phyloP scores from a whole-genome alignment of 1,140 invertebrate species.

The Drosophila baimaii region DNA sequence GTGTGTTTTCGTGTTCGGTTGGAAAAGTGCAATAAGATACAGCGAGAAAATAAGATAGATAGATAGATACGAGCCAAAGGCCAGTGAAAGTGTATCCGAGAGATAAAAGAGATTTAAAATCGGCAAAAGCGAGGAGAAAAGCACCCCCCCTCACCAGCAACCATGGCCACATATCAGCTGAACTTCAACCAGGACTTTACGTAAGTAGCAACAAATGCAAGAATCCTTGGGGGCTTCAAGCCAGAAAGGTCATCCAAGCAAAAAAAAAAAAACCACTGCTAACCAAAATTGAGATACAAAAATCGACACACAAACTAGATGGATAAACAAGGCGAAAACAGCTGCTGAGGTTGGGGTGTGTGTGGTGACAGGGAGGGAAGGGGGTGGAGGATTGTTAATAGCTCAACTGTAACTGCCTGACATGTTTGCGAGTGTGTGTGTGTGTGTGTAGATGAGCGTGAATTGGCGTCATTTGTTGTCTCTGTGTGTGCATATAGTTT shows the following conservation, averaged over 20 bases:
- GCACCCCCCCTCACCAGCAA: conserved; percentile 28
- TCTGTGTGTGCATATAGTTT: conserved; percentile 50
- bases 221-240: conserved; percentile 57
- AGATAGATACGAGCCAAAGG: conserved; percentile 4
- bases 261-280: conserved; percentile 49
- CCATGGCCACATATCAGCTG: conserved; percentile 78
- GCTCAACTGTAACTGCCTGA: conserved; percentile 43
- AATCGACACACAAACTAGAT: conserved; percentile 59
- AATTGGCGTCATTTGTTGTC: conserved; percentile 48
- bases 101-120: conserved; percentile 38
- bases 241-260: conserved; percentile 65
- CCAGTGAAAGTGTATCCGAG: conserved; percentile 67
- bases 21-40: conserved; percentile 34
- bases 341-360: conserved; percentile 37
- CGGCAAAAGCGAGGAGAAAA: conserved; percentile 34
- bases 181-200: conserved; percentile 84
- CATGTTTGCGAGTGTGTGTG: conserved; percentile 5
- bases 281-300: conserved; percentile 64
- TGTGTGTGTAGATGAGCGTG: conserved; percentile 50
- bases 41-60: conserved; percentile 3
- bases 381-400: conserved; percentile 38
- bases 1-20: conserved; percentile 17
- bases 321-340: conserved; percentile 69
- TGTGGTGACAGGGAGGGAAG: conserved; percentile 11
- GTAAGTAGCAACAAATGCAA: conserved; percentile 58